Percentiles rank a stretch among this genome's conserved stretches.
phyloP scores from a whole-genome alignment of 2,888 invertebrate genomes.

The Ischnus inquisitorius region DNA sequence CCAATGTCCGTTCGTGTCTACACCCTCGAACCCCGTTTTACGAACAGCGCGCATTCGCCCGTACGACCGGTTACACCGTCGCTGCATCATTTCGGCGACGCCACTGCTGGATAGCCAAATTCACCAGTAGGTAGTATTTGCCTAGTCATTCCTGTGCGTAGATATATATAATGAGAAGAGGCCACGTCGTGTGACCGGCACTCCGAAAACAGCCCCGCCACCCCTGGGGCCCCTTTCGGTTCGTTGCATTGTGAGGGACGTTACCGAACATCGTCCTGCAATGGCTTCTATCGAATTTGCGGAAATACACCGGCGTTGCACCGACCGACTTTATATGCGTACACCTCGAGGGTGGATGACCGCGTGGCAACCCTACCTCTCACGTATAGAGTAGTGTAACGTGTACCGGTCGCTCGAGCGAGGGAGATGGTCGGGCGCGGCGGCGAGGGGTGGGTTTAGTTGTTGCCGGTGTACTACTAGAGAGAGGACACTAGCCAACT shows the following conservation, averaged over 20 bases:
- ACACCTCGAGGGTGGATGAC: constrained; percentile 41
- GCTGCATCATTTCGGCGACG: constrained; percentile 51
- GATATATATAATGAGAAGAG: constrained; percentile 26
- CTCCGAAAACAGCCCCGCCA: constrained; percentile 60
- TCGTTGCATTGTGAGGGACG: constrained; percentile 43
- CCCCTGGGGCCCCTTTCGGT: constrained; percentile 21
- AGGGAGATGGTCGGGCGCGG: not conserved
- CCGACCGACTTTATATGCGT: constrained; percentile 16
- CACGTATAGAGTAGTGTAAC: not conserved
- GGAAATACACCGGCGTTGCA: constrained; percentile 71
- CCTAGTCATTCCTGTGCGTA: constrained; percentile 43
- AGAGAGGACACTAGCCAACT: constrained; percentile 68
- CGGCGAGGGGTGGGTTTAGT: constrained; percentile 44
- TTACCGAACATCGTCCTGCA: constrained; percentile 58
- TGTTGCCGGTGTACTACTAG: constrained; percentile 66
- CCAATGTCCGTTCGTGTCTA: constrained; percentile 70
- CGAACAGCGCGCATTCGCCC: constrained; percentile 67
- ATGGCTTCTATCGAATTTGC: constrained; percentile 72
- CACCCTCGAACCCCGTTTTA: constrained; percentile 68
- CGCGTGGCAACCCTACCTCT: constrained; percentile 10
- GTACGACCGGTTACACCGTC: constrained; percentile 62
- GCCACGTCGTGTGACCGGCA: constrained; percentile 58
- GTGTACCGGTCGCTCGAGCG: constrained; percentile 11
- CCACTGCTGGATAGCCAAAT: constrained; percentile 36
- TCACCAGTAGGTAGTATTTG: constrained; percentile 41